These are phyloP conservation scores for Craseonycteris thonglongyai DNA, from an alignment of 2,113 vertebrate species.

Conservation along the genomic window DNA sequence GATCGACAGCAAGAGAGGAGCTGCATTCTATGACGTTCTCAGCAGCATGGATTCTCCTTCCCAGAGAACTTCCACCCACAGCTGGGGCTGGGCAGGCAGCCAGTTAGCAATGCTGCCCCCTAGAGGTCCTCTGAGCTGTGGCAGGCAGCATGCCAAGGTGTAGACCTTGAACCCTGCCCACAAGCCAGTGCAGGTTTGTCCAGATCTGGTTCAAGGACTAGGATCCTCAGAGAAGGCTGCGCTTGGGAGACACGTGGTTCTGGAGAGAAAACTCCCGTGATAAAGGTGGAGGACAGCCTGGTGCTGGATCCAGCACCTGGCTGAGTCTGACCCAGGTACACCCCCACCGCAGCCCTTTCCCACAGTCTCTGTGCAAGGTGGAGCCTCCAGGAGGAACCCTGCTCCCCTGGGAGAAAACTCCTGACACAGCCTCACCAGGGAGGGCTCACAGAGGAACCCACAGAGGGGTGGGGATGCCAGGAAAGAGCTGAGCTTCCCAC, in stretches of 20 bases:
- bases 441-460: not conserved
- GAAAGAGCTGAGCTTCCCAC: not conserved
- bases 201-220: not conserved
- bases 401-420: not conserved
- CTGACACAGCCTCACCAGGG: not conserved
- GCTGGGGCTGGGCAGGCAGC: not conserved
- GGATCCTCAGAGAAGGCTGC: not conserved
- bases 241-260: not conserved
- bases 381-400: not conserved
- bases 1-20: not conserved
- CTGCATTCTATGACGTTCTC: rapidly evolving
- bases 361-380: not conserved
- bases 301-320: no score
- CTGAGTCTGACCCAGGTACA: not conserved
- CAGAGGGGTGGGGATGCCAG: not conserved
- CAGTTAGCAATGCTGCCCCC: not conserved
- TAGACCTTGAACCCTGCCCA: not conserved
- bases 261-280: not conserved
- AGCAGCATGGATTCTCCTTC: not conserved
- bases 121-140: not conserved
- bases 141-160: not conserved
- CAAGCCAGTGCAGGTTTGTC: no score
- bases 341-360: not conserved
- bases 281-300: not conserved
- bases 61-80: not conserved